Base-by-base conservation (phyloP, 2,888 invertebrate genomes). In the Ormyrus thymus region DNA sequence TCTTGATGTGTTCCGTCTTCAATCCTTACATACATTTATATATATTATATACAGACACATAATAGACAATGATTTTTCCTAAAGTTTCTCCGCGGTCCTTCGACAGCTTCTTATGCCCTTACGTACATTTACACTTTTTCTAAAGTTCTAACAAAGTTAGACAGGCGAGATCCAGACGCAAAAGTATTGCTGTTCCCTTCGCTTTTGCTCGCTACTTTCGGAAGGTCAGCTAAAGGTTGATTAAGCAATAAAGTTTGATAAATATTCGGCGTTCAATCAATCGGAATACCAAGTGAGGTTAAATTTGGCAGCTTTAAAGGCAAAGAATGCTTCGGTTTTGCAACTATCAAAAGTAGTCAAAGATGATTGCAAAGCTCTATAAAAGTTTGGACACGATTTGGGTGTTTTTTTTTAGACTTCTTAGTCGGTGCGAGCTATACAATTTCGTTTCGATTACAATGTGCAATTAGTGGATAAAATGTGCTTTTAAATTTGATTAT, bases 151-250 rank as follows among this genome's bases (percentile, higher is more conserved):
- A 77, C 13, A 65, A 53, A 77, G 45, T 29, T 66, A 59, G 71
- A 72, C 71, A 77, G 77, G 65, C 71, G 77, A 77, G 77, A 77
- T 77, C 72, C 65, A 72, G 77, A 66, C 53, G 77, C 77, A 71
- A 29, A 29, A 46, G 13, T 56, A 62, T 62, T 48, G 8, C 9
- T 50, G 56, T 59, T 11, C n/a, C 50, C 5, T 45, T 64, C 4
- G 29, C 29, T 55, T 15, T 45, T 71, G 3, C 6, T 3, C 3
- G 29, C 29, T 29, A 29, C 29, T 29, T 29, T 29, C 29, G 29
- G 29, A 29, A 29, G 29, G 29, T 29, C 2, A 29, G 29, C 29
- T 29, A 29, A 29, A 4, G 29, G 29, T 29, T 4, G 29, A 29
- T 29, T 29, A 29, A 29, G 29, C 29, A 29, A 29, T 29, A 29